phyloP scores from a whole-genome alignment of 2,888 invertebrate genomes.

The Hipparchia sbordonii region DNA sequence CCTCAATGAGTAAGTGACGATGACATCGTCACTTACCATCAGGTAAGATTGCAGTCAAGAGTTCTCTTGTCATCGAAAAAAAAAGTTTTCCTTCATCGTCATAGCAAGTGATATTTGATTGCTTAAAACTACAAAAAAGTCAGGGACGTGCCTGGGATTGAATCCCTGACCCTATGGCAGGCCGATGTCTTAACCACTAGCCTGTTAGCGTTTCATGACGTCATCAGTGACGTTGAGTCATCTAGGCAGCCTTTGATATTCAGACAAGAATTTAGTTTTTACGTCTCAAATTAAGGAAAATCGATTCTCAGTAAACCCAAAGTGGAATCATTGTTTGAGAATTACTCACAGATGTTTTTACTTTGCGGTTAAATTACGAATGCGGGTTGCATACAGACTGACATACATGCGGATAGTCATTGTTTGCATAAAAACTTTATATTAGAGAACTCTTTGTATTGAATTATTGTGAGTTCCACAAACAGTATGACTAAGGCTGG shows the following conservation, averaged over 20 bases:
- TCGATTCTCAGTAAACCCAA: conserved; percentile 11
- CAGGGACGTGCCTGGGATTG: too few species aligned
- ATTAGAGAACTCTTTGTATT: conserved; percentile 5
- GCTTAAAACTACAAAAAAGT: too few species aligned
- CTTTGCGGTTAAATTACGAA: conserved; percentile 29
- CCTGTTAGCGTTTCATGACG: neutral
- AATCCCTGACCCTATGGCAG: too few species aligned
- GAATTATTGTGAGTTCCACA: neutral
- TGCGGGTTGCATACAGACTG: conserved; percentile 16
- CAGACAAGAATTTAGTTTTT: neutral
- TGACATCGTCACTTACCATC: too few species aligned
- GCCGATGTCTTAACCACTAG: too few species aligned
- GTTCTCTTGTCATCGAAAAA: too few species aligned
- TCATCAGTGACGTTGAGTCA: neutral
- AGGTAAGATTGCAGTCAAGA: too few species aligned
- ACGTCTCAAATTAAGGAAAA: conserved; percentile 14
- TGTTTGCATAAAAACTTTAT: conserved; percentile 25
- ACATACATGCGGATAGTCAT: conserved; percentile 23
- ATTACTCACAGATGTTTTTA: conserved; percentile 28
- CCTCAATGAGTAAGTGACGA: too few species aligned
- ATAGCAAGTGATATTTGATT: too few species aligned
- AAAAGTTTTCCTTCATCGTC: too few species aligned
- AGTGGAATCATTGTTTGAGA: conserved; percentile 14
- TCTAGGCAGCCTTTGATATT: neutral
- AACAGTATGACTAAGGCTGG: neutral